A percentile compares a stretch with the other conserved stretches of the same genome.
phyloP scores from a whole-genome alignment of 2,113 vertebrate species.

The Chionomys nivalis region DNA sequence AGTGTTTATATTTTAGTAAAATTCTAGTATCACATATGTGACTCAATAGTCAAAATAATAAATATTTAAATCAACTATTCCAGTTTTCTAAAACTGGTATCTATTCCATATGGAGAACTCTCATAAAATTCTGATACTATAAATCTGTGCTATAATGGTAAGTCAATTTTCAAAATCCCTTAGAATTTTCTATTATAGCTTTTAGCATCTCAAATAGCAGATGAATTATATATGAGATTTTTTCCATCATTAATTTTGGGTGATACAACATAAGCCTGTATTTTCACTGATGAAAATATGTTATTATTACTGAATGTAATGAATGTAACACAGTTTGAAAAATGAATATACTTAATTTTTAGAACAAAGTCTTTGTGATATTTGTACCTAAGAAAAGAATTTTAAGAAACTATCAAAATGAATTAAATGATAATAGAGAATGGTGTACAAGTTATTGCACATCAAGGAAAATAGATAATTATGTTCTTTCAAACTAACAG shows the following conservation, averaged over 20 bases:
- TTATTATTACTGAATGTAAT: not conserved
- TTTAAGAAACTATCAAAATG: not conserved
- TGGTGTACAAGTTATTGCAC: not conserved
- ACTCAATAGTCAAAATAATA: not conserved
- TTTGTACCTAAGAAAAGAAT: constrained; percentile 1
- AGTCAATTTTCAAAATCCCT: not conserved
- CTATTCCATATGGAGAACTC: not conserved
- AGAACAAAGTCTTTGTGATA: not conserved
- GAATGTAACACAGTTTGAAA: not conserved
- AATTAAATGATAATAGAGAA: not conserved
- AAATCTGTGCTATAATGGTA: not conserved
- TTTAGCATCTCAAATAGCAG: not conserved
- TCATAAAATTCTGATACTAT: not conserved
- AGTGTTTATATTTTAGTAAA: not conserved
- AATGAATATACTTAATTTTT: not conserved
- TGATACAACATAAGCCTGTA: not conserved
- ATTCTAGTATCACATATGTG: not conserved
- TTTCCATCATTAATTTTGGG: not conserved
- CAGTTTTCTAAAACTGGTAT: not conserved
- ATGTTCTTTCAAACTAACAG: not conserved
- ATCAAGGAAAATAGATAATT: not conserved
- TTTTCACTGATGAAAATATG: not conserved
- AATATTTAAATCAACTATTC: not conserved
- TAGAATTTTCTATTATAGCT: not conserved
- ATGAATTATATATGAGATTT: not conserved